A percentile compares a stretch with the other conserved stretches of the same genome.
phyloP scores from a whole-genome alignment of 1,140 invertebrate species.

The Harpegnathos saltator region DNA sequence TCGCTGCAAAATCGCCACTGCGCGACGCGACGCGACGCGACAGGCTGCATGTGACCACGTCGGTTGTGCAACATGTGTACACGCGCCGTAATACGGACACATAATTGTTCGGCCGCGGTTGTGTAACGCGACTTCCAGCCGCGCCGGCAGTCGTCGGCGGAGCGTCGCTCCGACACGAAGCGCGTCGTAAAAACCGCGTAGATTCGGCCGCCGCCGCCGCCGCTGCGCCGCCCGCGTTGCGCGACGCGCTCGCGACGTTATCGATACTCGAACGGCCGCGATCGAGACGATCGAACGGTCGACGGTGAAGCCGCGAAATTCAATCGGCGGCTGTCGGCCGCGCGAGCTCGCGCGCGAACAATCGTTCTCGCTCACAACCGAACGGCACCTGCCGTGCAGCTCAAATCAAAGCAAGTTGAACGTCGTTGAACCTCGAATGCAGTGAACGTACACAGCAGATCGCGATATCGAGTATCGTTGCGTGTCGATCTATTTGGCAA shows the following conservation, averaged over 20 bases:
- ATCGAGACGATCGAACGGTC: not conserved
- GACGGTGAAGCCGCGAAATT: not conserved
- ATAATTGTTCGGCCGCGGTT: conserved; percentile 77
- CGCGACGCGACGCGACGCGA: not conserved
- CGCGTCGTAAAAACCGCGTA: not conserved
- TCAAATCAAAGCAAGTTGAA: no score
- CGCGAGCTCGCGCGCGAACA: no score
- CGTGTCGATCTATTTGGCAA: not conserved
- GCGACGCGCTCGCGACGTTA: no score
- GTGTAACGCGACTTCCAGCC: conserved; percentile 72
- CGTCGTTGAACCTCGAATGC: not conserved
- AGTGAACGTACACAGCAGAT: not conserved
- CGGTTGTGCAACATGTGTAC: conserved; percentile 66
- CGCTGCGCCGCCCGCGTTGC: no score
- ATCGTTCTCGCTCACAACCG: no score
- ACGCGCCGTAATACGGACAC: conserved; percentile 76
- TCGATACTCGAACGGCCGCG: no score
- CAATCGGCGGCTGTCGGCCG: not conserved
- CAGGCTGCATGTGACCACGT: not conserved
- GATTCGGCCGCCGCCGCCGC: not conserved
- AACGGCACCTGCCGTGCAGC: no score
- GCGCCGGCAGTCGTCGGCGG: conserved; percentile 54
- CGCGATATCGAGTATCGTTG: not conserved
- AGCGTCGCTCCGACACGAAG: conserved; percentile 45
- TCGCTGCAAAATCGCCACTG: not conserved